Evolutionary conservation across 2,797 vertebrate species (phyloP), one percentile per base, ranked within the genome.

Genomic region (Galagoides demidoff): DNA sequence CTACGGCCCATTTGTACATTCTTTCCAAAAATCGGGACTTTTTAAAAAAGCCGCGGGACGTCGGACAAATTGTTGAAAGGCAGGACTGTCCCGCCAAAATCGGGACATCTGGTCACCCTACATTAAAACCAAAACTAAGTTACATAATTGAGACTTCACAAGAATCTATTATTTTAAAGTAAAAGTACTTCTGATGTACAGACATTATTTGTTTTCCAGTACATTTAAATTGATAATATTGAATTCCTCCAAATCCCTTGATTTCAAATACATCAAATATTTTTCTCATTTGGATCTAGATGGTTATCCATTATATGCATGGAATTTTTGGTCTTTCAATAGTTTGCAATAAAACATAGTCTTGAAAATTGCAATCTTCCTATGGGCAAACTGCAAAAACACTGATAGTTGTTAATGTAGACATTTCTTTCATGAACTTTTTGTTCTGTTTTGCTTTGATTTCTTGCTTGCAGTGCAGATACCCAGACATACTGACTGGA

Each of bases 401-500:
- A 74, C 37, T 3, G 45, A 8, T 27, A 34, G 5, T 49, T 85
- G 73, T 93, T 31, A 68, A 34, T 39, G 13, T 19, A 61, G 29
- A 74, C 64, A 6, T 59, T 52, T 19, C 70, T 89, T 96, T 85
- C 86, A 27, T 34, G 61, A 82, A 45, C 10, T 84, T 92, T 52
- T 89, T 84, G 31, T 92, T 57, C 77, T 81, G n/a, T 4, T 23
- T 83, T 63, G 17, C 82, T 95, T 95, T 83, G 43, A 14, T 52
- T 52, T 39, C 76, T 81, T 89, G 39, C 7, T 81, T 82, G 23
- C 83, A 77, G 57, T 64, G 0, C 83, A 96, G 77, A 96, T 92
- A 89, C 7, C 23, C 34, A 83, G 87, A 70, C 12, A 70, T 96
- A n/a, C 83, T 74, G 90, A 89, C 57, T 61, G 59, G 84, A 95